Evolutionary conservation across 2,888 invertebrate genomes (phyloP).

Genomic region (Liopterus haemorrhoidalis): DNA sequence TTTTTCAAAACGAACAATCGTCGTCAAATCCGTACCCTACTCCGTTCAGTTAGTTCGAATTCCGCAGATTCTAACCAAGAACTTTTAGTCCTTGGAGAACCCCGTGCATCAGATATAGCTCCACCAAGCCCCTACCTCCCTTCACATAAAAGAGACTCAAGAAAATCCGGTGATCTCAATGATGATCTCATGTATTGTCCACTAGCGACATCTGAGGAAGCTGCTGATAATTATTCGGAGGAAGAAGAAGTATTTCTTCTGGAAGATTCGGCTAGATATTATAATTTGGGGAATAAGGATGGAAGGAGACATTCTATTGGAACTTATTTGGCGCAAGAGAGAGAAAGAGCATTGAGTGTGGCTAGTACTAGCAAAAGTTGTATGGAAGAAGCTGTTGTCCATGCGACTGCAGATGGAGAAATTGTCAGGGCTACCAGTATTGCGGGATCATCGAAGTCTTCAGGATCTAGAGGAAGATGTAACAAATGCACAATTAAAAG

Average conservation of each 20-base stretch:
- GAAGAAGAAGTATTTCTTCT: conserved; percentile 56
- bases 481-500: too few species aligned
- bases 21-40: conserved; percentile 49
- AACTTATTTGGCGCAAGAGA: conserved; percentile 52
- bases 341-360: conserved; percentile 40
- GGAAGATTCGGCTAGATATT: conserved; percentile 49
- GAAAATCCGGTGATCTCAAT: conserved; percentile 34
- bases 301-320: conserved; percentile 61
- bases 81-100: conserved; percentile 62
- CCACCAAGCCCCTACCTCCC: conserved; percentile 37
- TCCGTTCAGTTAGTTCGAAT: conserved; percentile 61
- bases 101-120: conserved; percentile 64
- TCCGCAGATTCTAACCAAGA: conserved; percentile 57
- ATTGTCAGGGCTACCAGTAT: too few species aligned
- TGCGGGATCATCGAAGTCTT: too few species aligned
- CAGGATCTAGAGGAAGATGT: too few species aligned
- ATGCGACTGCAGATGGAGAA: conserved; percentile 36
- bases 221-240: conserved; percentile 35
- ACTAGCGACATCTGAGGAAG: conserved; percentile 39
- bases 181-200: conserved; percentile 39
- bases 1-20: conserved; percentile 26
- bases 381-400: conserved; percentile 40
- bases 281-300: conserved; percentile 47
- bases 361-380: conserved; percentile 39
- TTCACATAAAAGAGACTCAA: not conserved